phyloP scores from a whole-genome alignment of 2,797 vertebrate species.

The Acipenser ruthenus region DNA sequence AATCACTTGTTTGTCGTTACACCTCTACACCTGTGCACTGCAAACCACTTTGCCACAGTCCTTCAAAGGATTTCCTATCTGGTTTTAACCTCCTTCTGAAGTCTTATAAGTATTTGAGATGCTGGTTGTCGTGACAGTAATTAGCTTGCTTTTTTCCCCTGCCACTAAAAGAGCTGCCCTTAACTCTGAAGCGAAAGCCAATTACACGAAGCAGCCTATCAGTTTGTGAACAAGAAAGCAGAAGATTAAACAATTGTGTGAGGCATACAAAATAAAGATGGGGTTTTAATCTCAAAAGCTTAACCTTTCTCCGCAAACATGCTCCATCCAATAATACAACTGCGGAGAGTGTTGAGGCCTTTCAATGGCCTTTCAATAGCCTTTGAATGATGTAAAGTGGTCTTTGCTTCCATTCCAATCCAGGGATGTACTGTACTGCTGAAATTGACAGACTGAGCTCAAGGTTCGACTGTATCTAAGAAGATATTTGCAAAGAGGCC shows the following conservation, averaged over 20 bases:
- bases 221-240: constrained; percentile 1
- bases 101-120: not conserved
- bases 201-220: not conserved
- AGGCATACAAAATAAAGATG: not conserved
- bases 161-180: not conserved
- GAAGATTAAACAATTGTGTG: not conserved
- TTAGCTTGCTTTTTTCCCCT: not conserved
- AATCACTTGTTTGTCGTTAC: not conserved
- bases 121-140: not conserved
- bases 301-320: not conserved
- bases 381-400: too few relatives aligned
- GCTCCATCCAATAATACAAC: too few relatives aligned
- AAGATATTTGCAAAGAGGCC: too few relatives aligned
- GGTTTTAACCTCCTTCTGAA: not conserved
- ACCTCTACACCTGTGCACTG: constrained; percentile 1
- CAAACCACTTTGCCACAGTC: not conserved
- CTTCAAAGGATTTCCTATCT: too few relatives aligned
- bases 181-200: not conserved
- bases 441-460: too few relatives aligned
- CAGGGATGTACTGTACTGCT: too few relatives aligned
- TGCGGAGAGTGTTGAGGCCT: too few relatives aligned
- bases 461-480: too few relatives aligned
- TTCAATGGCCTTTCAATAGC: too few relatives aligned
- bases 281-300: not conserved
- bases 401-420: too few relatives aligned